Evolutionary conservation across 2,888 invertebrate species (phyloP).

Genomic region (Catocala nupta): DNA sequence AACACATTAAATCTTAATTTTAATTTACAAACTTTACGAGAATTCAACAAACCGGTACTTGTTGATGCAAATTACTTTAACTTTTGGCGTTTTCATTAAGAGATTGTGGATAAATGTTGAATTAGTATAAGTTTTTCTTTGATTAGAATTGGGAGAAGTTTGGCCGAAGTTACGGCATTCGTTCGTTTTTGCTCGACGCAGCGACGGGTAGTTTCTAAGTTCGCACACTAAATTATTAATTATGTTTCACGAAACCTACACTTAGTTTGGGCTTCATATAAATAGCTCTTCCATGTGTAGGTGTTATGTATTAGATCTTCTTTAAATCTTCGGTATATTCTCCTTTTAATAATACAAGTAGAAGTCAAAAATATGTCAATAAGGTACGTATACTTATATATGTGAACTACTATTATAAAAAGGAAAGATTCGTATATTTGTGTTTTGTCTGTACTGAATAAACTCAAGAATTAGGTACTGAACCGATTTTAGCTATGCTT

Average conservation of each 20-base stretch:
- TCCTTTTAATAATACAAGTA: no score
- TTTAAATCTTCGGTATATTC: no score
- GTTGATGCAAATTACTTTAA: slow-evolving; percentile 75
- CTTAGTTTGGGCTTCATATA: neutral
- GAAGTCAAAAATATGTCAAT: no score
- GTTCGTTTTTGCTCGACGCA: slow-evolving; percentile 29
- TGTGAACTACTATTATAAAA: no score
- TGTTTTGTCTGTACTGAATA: no score
- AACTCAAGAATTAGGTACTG: no score
- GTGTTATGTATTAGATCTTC: no score
- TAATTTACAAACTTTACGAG: slow-evolving; percentile 70
- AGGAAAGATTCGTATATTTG: no score
- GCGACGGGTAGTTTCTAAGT: slow-evolving; percentile 25
- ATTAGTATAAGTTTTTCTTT: slow-evolving; percentile 55
- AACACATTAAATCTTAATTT: slow-evolving; percentile 78
- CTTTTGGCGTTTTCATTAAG: slow-evolving; percentile 74
- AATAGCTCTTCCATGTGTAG: no score
- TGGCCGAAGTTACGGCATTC: slow-evolving; percentile 26
- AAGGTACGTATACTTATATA: no score
- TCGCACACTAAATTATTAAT: slow-evolving; percentile 14
- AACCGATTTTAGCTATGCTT: no score
- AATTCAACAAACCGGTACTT: slow-evolving; percentile 63
- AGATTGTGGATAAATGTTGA: slow-evolving; percentile 65
- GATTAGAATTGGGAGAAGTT: slow-evolving; percentile 52
- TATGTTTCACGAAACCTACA: neutral